A percentile compares a stretch with the other conserved stretches of the same genome.
These are phyloP conservation scores for Encarsia formosa DNA, from an alignment of 2,888 invertebrate species.

Conservation along the genomic window DNA sequence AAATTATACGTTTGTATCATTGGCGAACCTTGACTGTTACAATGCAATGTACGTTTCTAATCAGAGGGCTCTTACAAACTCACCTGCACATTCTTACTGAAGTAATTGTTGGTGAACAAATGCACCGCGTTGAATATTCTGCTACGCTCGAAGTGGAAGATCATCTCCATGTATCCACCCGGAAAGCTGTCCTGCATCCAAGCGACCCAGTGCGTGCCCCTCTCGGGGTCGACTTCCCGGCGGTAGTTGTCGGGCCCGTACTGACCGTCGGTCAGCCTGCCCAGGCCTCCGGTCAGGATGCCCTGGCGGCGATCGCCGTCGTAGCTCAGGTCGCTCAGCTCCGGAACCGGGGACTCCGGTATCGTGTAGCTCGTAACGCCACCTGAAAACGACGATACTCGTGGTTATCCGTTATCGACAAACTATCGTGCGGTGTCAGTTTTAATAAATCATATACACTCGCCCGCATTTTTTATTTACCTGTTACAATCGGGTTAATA, in stretches of 20 bases:
- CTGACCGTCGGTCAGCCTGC: conserved; percentile 66
- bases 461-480: background rate
- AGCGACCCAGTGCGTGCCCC: conserved; percentile 72
- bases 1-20: too few relatives aligned
- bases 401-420: too few relatives aligned
- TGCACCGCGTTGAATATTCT: conserved; percentile 66
- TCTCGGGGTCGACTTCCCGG: conserved; percentile 59
- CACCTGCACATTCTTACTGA: conserved; percentile 65
- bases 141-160: conserved; percentile 68
- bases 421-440: too few relatives aligned
- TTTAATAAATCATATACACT: background rate
- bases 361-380: conserved; percentile 57
- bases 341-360: conserved; percentile 55
- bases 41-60: too few relatives aligned
- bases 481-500: too few relatives aligned
- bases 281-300: conserved; percentile 60
- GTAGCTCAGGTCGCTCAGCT: conserved; percentile 63
- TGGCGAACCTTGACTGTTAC: too few relatives aligned
- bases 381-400: too few relatives aligned
- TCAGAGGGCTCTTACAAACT: too few relatives aligned
- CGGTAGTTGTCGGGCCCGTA: conserved; percentile 61
- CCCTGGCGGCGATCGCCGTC: conserved; percentile 56
- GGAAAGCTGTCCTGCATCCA: conserved; percentile 63
- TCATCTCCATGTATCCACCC: conserved; percentile 59
- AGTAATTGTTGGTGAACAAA: conserved; percentile 69